phyloP scores from a whole-genome alignment of 35 echinoderm and acorn worm genomes.

The Apostichopus japonicus region DNA sequence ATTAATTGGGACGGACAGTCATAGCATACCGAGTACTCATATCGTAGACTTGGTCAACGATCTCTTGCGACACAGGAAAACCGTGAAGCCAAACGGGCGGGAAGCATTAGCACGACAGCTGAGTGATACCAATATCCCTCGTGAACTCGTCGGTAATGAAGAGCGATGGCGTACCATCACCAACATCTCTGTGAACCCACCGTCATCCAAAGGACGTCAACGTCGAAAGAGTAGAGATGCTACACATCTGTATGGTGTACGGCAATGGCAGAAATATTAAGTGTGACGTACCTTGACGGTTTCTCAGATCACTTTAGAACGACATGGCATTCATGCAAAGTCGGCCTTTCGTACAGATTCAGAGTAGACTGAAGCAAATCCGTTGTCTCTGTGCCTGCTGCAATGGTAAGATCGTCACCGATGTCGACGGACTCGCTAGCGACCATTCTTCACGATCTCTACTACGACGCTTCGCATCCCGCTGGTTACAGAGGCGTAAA shows the following conservation, averaged over 20 bases:
- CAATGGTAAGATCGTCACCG: not conserved
- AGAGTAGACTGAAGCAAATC: not conserved
- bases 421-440: not conserved
- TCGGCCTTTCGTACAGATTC: not conserved
- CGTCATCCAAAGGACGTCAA: too few species aligned
- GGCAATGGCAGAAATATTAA: too few species aligned
- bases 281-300: too few species aligned
- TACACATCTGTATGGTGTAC: too few species aligned
- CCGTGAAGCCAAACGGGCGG: not conserved
- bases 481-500: slow-evolving; percentile 20
- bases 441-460: slow-evolving; percentile 16
- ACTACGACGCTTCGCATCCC: slow-evolving; percentile 15
- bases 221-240: too few species aligned
- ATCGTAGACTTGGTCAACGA: not conserved
- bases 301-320: too few species aligned
- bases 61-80: not conserved
- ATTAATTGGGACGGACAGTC: not conserved
- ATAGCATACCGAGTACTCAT: not conserved
- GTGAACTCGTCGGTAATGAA: not conserved
- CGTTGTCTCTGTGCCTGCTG: not conserved
- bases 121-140: not conserved
- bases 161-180: not conserved
- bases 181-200: not conserved
- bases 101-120: not conserved
- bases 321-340: too few species aligned